Evolutionary conservation across 2,888 invertebrate genomes (phyloP), one percentile per base, ranked within the genome.

Genomic region (Plemyria rubiginata): DNA sequence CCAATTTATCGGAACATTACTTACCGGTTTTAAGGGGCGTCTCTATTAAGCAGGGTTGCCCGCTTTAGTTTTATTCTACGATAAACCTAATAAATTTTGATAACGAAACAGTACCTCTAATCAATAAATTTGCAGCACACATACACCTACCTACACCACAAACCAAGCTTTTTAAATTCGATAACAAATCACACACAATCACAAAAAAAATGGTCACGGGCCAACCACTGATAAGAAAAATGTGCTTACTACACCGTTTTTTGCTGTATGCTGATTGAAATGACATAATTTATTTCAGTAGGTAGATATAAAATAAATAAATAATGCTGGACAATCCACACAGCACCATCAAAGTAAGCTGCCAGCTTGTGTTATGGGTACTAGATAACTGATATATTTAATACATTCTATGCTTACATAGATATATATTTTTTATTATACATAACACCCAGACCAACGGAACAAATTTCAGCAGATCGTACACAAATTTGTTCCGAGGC

Each of bases 101-200:
- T 38, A 38, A 11, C 36, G 11, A 15, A 43, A 43, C 15, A 43
- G 1, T 7, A 43, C 7, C 41, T 13, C 15, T 45, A 2, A 16
- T 36, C 7, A 36, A 36, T 36, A 43, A 49, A 13, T 32, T 8
- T 49, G n/a, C 43, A 43, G 6, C 6, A 49, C 49, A 32, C 8
- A 49, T 28, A 41, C 6, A 32, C 4, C 4, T 32, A 6, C 13
- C n/a, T 38, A 43, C n/a, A 43, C 13, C n/a, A 43, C 43, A 1
- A 9, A 15, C 15, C 4, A 16, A 22, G 32, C 36, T 11, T 38
- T 38, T 41, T 41, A 3, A 13, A 16, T 43, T 43, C 29, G 40
- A 50, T 57, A 29, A 46, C 8, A 54, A 46, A 54, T 46, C 54
- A 16, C 54, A 13, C n/a, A n/a, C n/a, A n/a, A n/a, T n/a, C n/a